phyloP scores from a whole-genome alignment of 2,113 vertebrate species.

The Bettongia penicillata region DNA sequence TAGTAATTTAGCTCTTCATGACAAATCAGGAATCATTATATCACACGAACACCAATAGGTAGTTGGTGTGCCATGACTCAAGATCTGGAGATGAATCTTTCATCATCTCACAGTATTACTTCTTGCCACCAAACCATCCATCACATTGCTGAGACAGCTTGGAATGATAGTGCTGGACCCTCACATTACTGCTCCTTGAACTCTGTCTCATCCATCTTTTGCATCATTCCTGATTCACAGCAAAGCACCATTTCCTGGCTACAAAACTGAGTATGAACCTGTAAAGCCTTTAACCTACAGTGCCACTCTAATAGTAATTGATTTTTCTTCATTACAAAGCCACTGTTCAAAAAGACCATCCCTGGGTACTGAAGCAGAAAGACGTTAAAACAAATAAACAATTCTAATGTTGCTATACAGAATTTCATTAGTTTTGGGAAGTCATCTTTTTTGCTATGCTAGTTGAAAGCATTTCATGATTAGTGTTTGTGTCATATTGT shows the following conservation, averaged over 20 bases:
- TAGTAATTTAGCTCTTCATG: conserved; percentile 73
- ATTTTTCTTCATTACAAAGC: conserved; percentile 82
- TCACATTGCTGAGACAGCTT: conserved; percentile 84
- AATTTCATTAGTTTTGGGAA: background rate
- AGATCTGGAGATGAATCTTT: conserved; percentile 82
- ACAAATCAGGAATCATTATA: conserved; percentile 79
- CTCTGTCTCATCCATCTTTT: conserved; percentile 88
- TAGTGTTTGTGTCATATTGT: conserved; percentile 22
- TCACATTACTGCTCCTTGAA: conserved; percentile 88
- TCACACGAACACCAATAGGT: conserved; percentile 77
- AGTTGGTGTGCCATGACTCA: conserved; percentile 65
- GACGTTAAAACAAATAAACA: conserved; percentile 30
- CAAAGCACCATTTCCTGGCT: conserved; percentile 76
- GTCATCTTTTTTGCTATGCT: conserved; percentile 12
- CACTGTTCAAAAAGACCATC: conserved; percentile 53
- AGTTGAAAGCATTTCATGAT: background rate
- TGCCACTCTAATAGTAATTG: conserved; percentile 83
- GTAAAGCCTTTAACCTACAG: conserved; percentile 81
- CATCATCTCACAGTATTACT: conserved; percentile 85
- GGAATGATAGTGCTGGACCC: conserved; percentile 84
- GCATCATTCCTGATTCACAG: conserved; percentile 82
- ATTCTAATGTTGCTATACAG: background rate
- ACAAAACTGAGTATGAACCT: conserved; percentile 81
- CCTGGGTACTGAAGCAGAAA: conserved; percentile 49
- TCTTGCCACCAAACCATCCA: conserved; percentile 85